Base-by-base conservation (phyloP, 2,888 invertebrate species). In the Microctonus brassicae region DNA sequence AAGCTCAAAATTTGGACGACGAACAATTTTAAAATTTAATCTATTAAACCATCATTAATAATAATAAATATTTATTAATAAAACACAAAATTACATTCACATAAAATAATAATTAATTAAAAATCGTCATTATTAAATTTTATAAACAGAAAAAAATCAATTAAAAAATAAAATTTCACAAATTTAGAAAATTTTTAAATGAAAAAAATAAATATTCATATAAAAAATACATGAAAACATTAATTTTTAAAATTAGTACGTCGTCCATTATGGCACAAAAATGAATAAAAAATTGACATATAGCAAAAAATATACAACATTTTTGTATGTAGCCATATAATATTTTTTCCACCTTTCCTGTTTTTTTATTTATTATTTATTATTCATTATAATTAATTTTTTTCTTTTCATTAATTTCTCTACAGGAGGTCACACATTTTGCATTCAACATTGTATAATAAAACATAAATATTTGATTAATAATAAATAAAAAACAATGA, bases 271-370 rank as follows among this genome's bases (percentile, higher is more conserved):
- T 47, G 47, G 17, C 33, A 36, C 10, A 13, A 22, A 24, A 61
- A 60, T 60, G 53, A 61, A 72, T n/a, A n/a, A 53, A 62, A 73
- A 76, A 72, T 39, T 68, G 74, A 67, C 73, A 71, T 69, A 69
- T 67, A 72, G 71, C 72, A 73, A 60, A 76, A 77, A 76, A 75
- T 75, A 77, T 77, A 76, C 66, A 66, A 67, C 76, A 70, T 75
- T 62, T 75, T 68, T 42, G 71, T 70, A 64, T 66, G 11, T 55
- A 9, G 17, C 6, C 22, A 3, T 47, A 39, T 29, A 29, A 53
- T 26, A 22, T 63, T 26, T 63, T 24, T 58, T 62, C 29, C 24
- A 24, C 22, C 9, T 29, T 58, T 20, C 10, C n/a, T n/a, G n/a
- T n/a, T n/a, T n/a, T n/a, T n/a, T n/a, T n/a, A n/a, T n/a, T n/a